Base-by-base conservation (phyloP, 2,113 vertebrate genomes). In the Cyanoderma ruficeps region DNA sequence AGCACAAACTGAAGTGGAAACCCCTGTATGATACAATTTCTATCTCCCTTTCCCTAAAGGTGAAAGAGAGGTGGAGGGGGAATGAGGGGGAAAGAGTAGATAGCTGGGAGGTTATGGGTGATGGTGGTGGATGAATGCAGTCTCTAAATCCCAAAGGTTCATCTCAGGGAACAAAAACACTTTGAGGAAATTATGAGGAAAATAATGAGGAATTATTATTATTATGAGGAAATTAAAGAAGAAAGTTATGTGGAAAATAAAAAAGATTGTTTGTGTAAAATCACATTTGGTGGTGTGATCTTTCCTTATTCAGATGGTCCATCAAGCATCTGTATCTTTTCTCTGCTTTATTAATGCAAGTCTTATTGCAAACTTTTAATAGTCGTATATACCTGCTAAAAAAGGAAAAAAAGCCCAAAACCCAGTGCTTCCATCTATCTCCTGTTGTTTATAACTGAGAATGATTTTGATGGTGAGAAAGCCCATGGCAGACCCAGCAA, bases 341-440 rank as follows among this genome's bases (percentile, higher is more conserved):
- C 37, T 83, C 50, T 79, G 22, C 46, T 94, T 79, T 89, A 79
- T 7, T 55, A 46, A 50, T 57, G 8, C 44, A 68, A 60, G 44
- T 65, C 70, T 31, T 77, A 59, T 18, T 70, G 55, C 31, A 77
- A 33, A 6, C 4, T 55, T 69, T 61, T 77, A 49, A 55, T 25
- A 35, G 14, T 19, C 49, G 7, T 15, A 9, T 30, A 44, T 8
- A 72, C 5, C 11, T 56, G 11, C 28, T 55, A 23, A 50, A 91
- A 25, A 28, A 2, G 1, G 1, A 4, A 23, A 7, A 35, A 2
- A 50, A 8, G 2, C 1, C 13, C 6, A 15, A 49, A 72, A 5
- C 4, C 3, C 19, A 57, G 47, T 55, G 33, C 7, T 83, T 59
- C 55, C 39, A 20, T 37, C 50, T 70, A 2, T 52, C 19, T 91